Evolutionary conservation across 1,140 invertebrate species (phyloP), one percentile per base, ranked within the genome.

Genomic region (Apis laboriosa): DNA sequence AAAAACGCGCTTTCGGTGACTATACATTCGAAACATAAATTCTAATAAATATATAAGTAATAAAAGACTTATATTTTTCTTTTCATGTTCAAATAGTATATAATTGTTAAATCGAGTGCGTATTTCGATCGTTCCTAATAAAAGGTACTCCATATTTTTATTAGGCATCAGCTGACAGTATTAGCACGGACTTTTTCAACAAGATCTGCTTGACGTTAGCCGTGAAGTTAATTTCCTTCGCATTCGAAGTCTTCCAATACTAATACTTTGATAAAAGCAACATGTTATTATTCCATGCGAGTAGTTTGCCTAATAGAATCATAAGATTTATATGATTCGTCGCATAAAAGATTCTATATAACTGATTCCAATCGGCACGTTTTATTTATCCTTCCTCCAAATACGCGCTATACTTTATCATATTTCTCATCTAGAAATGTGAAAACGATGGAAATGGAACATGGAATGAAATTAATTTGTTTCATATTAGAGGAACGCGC

Each of bases 91-190:
- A 55, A 58, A 2, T 19, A 43, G 66, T 72, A 43, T 43, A 24
- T 63, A 77, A 43, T n/a, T 61, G 76, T 53, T 60, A 34, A 61
- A 75, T 43, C 70, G 58, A 61, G 21, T 58, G n/a, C 53, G 70
- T 76, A 55, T 80, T 51, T 68, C 72, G 73, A 86, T 86, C 53
- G 60, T 80, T 53, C 24, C 8, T 75, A 85, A 80, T 83, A 63
- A 82, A 76, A 83, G 11, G 56, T 8, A 60, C 60, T 63, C 68
- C 56, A 28, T 66, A 34, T 13, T 43, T 55, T 80, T 64, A 43
- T 74, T 73, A 55, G 24, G 28, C 19, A 56, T 77, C 73, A 77
- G 78, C 79, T 83, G 84, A 78, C 66, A 56, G 84, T 58, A 56
- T 72, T 49, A 80, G 15, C 21, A 70, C 55, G 34, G 19, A 17